Conservation (phyloP, 2,113 vertebrate species). For the Toxostoma redivivum region DNA sequence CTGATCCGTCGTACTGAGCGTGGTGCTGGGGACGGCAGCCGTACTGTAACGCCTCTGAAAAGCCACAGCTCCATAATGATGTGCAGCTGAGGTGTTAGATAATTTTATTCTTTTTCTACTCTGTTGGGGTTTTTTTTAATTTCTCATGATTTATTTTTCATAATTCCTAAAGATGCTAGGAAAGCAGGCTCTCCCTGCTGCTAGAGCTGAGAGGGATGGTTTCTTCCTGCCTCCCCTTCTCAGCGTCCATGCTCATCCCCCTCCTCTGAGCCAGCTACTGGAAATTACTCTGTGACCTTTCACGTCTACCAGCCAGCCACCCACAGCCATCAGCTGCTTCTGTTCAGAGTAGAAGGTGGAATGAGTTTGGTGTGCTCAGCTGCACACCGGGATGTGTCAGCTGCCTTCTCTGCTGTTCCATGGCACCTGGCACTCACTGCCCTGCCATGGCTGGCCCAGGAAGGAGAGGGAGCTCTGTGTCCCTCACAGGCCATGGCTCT, state of each 20-base stretch:
- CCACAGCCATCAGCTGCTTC: constrained; percentile 45
- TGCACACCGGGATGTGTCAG: constrained; percentile 16
- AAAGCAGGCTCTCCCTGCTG: constrained; percentile 60
- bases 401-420: not conserved
- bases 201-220: constrained; percentile 16
- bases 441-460: not conserved
- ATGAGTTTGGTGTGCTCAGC: constrained; percentile 30
- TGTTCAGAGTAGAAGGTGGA: constrained; percentile 46
- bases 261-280: not conserved
- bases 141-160: constrained; percentile 73
- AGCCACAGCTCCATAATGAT: constrained; percentile 75
- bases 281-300: constrained; percentile 72
- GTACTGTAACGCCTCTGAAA: constrained; percentile 73
- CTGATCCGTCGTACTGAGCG: constrained; percentile 79
- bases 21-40: constrained; percentile 74
- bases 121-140: constrained; percentile 73
- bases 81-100: constrained; percentile 78
- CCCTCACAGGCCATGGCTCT: not conserved
- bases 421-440: not conserved
- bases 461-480: not conserved
- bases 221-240: constrained; percentile 13
- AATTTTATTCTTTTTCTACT: constrained; percentile 79
- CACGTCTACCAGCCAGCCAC: constrained; percentile 36
- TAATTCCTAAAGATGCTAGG: constrained; percentile 72
- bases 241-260: not conserved